phyloP scores from a whole-genome alignment of 2,113 vertebrate genomes.

The Paradoxurus hermaphroditus region DNA sequence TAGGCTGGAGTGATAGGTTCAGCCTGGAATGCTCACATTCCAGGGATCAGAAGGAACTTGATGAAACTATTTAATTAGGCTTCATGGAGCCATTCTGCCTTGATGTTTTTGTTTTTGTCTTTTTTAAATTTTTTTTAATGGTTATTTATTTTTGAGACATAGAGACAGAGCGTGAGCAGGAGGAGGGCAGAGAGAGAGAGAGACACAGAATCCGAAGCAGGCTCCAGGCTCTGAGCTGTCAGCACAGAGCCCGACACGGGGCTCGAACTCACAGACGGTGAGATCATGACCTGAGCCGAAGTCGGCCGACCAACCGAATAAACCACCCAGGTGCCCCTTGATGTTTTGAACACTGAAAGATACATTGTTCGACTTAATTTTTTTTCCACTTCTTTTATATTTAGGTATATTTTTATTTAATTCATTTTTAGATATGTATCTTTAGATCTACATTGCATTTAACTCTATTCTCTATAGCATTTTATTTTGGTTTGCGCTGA shows the following conservation, averaged over 20 bases:
- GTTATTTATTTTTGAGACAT: too few relatives aligned
- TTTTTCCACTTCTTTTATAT: background rate
- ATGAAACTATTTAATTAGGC: background rate
- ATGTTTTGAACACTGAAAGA: background rate
- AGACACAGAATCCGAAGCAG: too few relatives aligned
- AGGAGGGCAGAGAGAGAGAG: too few relatives aligned
- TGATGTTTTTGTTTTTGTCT: background rate
- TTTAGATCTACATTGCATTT: background rate
- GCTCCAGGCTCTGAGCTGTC: too few relatives aligned
- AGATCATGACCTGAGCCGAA: too few relatives aligned
- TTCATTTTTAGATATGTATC: background rate
- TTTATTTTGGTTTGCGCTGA: background rate
- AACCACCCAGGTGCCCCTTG: too few relatives aligned
- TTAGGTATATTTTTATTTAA: background rate
- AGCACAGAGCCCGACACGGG: too few relatives aligned
- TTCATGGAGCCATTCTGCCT: background rate
- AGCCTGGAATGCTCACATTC: background rate
- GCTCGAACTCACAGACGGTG: too few relatives aligned
- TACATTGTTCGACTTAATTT: background rate
- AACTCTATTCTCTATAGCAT: background rate
- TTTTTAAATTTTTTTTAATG: too few relatives aligned
- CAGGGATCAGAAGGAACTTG: too few relatives aligned
- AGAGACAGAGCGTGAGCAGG: too few relatives aligned
- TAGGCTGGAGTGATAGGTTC: background rate
- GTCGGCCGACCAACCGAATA: too few relatives aligned